Evolutionary conservation across 1,140 invertebrate genomes (phyloP).

Genomic region (Drosophila mojavensis): DNA sequence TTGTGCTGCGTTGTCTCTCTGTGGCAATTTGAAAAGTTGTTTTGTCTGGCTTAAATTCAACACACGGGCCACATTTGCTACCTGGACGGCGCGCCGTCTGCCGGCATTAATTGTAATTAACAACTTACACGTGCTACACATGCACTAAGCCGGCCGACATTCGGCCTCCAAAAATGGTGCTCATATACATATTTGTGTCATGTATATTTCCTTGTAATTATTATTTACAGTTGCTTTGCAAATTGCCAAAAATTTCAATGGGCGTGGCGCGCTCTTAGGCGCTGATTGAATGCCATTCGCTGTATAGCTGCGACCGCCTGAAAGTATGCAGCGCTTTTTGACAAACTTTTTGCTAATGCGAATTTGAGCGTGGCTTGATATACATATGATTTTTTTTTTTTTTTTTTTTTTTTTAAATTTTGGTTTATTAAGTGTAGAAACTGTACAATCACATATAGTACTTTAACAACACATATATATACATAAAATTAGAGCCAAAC

Average conservation of each 20-base stretch:
- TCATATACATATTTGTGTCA: constrained; percentile 1
- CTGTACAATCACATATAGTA: too few relatives aligned
- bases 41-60: constrained; percentile 43
- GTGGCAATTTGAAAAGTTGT: constrained; percentile 58
- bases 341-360: neutral
- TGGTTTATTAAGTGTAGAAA: too few relatives aligned
- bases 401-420: too few relatives aligned
- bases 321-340: constrained; percentile 46
- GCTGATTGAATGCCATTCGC: constrained; percentile 3
- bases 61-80: constrained; percentile 6
- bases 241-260: constrained; percentile 36
- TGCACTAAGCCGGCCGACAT: constrained; percentile 51
- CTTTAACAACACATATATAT: too few relatives aligned
- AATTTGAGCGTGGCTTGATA: neutral
- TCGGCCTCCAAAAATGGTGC: constrained; percentile 1
- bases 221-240: constrained; percentile 57
- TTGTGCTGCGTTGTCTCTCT: constrained; percentile 16
- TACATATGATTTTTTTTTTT: too few relatives aligned
- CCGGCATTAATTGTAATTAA: constrained; percentile 72
- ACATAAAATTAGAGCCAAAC: too few relatives aligned
- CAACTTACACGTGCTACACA: constrained; percentile 75
- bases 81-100: neutral
- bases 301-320: constrained; percentile 14
- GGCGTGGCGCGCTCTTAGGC: constrained; percentile 27
- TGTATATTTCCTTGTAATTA: constrained; percentile 49